These are phyloP conservation scores for Sphaerophoria taeniata DNA, from an alignment of 2,888 invertebrate species.

Conservation along the genomic window DNA sequence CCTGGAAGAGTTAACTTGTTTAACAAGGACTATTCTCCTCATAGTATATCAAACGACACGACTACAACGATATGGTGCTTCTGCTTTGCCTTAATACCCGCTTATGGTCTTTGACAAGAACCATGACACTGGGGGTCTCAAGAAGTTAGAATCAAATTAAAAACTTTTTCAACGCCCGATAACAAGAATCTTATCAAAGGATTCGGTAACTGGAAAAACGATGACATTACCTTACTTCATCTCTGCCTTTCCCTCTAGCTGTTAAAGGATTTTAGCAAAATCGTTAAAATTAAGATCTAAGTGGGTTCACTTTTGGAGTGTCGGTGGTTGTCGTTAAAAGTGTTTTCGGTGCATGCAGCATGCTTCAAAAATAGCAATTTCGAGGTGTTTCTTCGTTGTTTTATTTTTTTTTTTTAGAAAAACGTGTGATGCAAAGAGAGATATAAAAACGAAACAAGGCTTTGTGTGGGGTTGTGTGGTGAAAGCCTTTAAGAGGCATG, in stretches of 20 bases:
- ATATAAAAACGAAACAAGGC: too few relatives aligned
- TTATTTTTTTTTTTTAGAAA: not conserved
- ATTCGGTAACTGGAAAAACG: slow-evolving; percentile 47
- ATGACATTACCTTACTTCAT: slow-evolving; percentile 44
- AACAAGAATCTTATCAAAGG: slow-evolving; percentile 61
- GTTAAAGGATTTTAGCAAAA: slow-evolving; percentile 10
- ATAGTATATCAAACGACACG: too few relatives aligned
- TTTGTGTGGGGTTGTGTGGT: not conserved
- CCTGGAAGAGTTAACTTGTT: slow-evolving; percentile 53
- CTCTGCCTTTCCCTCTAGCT: not conserved
- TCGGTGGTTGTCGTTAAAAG: slow-evolving; percentile 1
- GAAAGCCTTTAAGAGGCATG: slow-evolving; percentile 14
- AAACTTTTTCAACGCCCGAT: slow-evolving; percentile 49
- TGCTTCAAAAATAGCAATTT: not conserved
- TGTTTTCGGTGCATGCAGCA: slow-evolving; percentile 6
- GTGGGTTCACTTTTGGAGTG: not conserved
- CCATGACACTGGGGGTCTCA: too few relatives aligned
- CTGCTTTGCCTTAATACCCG: not conserved
- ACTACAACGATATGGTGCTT: too few relatives aligned
- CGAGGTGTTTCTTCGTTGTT: not conserved
- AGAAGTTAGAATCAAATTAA: slow-evolving; percentile 31
- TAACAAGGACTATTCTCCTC: slow-evolving; percentile 17
- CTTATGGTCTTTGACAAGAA: not conserved
- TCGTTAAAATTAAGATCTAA: not conserved
- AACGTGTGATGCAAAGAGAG: too few relatives aligned